phyloP scores from a whole-genome alignment of 2,113 vertebrate genomes.

The Triplophysa tibetana region DNA sequence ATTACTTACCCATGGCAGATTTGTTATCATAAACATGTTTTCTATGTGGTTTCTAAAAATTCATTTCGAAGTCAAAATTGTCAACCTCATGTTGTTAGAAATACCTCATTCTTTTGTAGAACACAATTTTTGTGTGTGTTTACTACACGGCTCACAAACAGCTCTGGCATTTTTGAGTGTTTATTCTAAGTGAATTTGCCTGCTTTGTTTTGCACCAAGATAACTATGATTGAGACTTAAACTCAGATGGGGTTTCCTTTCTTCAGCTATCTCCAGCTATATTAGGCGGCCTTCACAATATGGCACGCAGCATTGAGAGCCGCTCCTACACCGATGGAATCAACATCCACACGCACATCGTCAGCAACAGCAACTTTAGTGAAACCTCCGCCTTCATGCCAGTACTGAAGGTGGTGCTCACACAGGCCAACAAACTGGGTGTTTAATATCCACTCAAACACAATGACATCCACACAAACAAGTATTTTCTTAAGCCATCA shows the following conservation, averaged over 20 bases:
- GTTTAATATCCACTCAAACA: constrained; percentile 69
- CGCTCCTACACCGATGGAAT: constrained; percentile 86
- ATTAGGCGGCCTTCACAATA: constrained; percentile 87
- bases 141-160: too few species aligned
- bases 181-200: too few species aligned
- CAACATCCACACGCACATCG: constrained; percentile 94
- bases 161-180: too few species aligned
- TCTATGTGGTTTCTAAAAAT: not conserved
- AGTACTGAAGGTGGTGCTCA: constrained; percentile 94
- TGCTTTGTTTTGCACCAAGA: too few species aligned
- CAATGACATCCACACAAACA: constrained; percentile 8
- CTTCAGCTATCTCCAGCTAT: constrained; percentile 90
- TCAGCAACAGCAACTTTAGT: constrained; percentile 97
- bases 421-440: constrained; percentile 92
- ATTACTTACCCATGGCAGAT: too few species aligned
- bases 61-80: not conserved
- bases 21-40: too few species aligned
- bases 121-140: not conserved
- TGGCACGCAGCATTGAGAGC: constrained; percentile 84
- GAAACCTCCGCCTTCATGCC: constrained; percentile 99
- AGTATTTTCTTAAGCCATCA: constrained; percentile 64
- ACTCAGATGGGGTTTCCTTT: constrained; percentile 21
- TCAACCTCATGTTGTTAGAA: not conserved
- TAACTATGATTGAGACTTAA: not conserved
- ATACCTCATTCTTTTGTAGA: not conserved